These are phyloP conservation scores for Abrostola triplasia DNA, from an alignment of 2,888 invertebrate species.

Conservation along the genomic window DNA sequence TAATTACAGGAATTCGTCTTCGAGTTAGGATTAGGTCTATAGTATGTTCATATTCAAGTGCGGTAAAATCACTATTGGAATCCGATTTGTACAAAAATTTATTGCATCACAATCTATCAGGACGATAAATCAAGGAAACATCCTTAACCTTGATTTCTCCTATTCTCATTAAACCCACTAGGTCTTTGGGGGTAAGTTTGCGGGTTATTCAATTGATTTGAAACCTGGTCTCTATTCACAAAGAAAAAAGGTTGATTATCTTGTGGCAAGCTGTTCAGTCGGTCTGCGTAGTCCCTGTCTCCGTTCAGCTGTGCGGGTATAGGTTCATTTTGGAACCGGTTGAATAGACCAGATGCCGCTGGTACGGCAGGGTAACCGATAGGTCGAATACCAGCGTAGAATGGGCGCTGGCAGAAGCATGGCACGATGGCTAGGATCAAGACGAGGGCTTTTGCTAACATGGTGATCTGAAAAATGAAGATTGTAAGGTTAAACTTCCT, in stretches of 20 bases:
- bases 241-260: conserved; percentile 49
- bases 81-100: too few relatives aligned
- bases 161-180: conserved; percentile 43
- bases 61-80: too few relatives aligned
- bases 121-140: not conserved
- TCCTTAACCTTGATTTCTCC: conserved; percentile 16
- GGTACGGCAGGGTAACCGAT: conserved; percentile 39
- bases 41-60: too few relatives aligned
- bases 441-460: conserved; percentile 27
- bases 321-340: conserved; percentile 24
- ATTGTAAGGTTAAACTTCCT: not conserved
- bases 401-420: conserved; percentile 84
- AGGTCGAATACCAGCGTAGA: conserved; percentile 79
- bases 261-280: conserved; percentile 50
- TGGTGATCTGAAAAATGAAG: conserved; percentile 36
- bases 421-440: conserved; percentile 39
- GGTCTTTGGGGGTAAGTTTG: conserved; percentile 45
- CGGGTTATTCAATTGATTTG: conserved; percentile 41
- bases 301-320: conserved; percentile 51
- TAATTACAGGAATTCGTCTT: too few relatives aligned
- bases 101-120: not conserved
- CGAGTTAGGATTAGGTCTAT: too few relatives aligned
- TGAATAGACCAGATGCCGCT: conserved; percentile 11
- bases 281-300: conserved; percentile 62
- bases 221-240: conserved; percentile 63